Base-by-base conservation (phyloP, 1,140 invertebrate genomes). In the Pseudomyrmex dendroicus region DNA sequence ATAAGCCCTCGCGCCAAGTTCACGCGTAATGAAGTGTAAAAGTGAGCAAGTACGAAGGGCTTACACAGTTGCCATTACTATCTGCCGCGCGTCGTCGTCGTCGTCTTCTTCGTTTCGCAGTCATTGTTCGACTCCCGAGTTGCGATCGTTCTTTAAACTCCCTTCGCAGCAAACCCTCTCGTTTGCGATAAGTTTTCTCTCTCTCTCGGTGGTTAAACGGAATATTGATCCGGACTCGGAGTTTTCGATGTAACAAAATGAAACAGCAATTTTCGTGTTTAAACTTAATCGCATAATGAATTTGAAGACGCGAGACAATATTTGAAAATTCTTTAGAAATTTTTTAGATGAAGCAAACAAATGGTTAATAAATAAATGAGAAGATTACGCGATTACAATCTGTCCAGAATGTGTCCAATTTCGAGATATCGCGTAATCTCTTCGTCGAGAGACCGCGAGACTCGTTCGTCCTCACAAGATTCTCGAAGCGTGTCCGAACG, bases 181-280 rank as follows among this genome's bases (percentile, higher is more conserved):
- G 13, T 15, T 13, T 50, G 74, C 63, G 74, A 77, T 77, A 77
- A 77, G 74, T 77, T 77, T 77, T 56, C 63, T n/a, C n/a, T 46
- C 74, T 46, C 62, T 25, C 0, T 64, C 50, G 17, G 48, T 10
- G 50, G 50, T 77, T 77, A 77, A 67, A 25, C 2, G 25, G 2
- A 25, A 25, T 25, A 22, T 1, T 22, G 1, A 25, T 25, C 25
- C 25, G 25, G 25, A 25, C 25, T 25, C 25, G 25, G 2, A 25
- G 2, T 25, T 25, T 25, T 25, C 25, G 25, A 25, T 25, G 25
- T 25, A 25, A 25, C 25, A 0, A 25, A 25, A 25, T 25, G 25
- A 25, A 25, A 25, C 25, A 25, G 25, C 25, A 25, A 25, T 25
- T 3, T 25, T 25, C 25, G 2, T 25, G 25, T 48, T 70, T 70